Percentiles rank a stretch among this genome's conserved stretches.
phyloP scores from a whole-genome alignment of 2,888 invertebrate genomes.

The Leptopilina syphax region DNA sequence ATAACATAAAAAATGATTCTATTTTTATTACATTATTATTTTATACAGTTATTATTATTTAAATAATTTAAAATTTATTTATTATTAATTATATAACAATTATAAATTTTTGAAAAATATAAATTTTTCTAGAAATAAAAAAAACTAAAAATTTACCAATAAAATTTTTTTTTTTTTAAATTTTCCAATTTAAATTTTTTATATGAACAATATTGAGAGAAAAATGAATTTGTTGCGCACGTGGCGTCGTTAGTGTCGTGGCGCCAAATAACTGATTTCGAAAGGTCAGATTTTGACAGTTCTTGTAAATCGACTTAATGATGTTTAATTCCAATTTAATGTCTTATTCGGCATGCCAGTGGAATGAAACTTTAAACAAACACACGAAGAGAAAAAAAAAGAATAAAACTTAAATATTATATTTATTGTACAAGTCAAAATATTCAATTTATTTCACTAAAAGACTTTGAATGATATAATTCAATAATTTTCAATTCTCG shows the following conservation, averaged over 20 bases:
- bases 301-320: constrained; percentile 1
- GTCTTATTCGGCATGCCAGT: neutral
- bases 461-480: too few relatives aligned
- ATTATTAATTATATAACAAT: too few relatives aligned
- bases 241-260: neutral
- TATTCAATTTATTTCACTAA: neutral
- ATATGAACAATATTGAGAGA: neutral
- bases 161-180: neutral
- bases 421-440: neutral
- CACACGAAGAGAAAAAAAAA: neutral
- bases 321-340: constrained; percentile 18
- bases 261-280: constrained; percentile 30
- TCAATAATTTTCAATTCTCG: too few relatives aligned
- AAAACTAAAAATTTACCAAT: neutral
- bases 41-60: too few relatives aligned
- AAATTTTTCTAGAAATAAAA: too few relatives aligned
- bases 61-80: too few relatives aligned
- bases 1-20: too few relatives aligned
- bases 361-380: neutral
- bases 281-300: constrained; percentile 23
- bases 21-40: too few relatives aligned
- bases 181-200: neutral
- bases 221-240: neutral
- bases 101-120: too few relatives aligned
- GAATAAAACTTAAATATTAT: neutral